phyloP scores from a whole-genome alignment of 2,888 invertebrate species.

The Harmothoe impar region DNA sequence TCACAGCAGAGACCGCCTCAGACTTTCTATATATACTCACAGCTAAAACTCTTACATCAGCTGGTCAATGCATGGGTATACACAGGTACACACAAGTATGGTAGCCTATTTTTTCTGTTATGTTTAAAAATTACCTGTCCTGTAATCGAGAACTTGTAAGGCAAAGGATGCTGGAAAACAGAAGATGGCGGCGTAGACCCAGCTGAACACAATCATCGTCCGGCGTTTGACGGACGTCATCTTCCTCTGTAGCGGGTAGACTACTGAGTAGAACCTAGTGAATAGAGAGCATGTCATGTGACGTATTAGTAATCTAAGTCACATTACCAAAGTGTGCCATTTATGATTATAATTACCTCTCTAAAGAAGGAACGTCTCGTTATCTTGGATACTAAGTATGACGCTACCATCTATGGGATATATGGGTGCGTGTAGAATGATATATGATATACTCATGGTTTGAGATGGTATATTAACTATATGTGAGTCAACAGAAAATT shows the following conservation, averaged over 20 bases:
- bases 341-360: background rate
- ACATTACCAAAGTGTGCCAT: background rate
- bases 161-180: conserved; percentile 53
- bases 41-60: too few species aligned
- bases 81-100: too few species aligned
- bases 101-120: too few species aligned
- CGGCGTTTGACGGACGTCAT: conserved; percentile 44
- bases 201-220: conserved; percentile 50
- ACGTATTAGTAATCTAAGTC: background rate
- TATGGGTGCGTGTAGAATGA: background rate
- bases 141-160: background rate
- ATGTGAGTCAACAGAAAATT: too few species aligned
- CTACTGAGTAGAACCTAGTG: conserved; percentile 63
- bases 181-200: conserved; percentile 53
- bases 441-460: background rate
- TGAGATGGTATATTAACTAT: too few species aligned
- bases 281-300: background rate
- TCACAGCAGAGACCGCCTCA: too few species aligned
- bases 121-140: too few species aligned
- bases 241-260: conserved; percentile 62
- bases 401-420: background rate
- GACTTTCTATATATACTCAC: too few species aligned
- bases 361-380: background rate
- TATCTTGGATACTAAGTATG: background rate
- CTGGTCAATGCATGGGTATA: too few species aligned